Percentiles rank a stretch among this genome's conserved stretches.
phyloP scores from a whole-genome alignment of 2,797 vertebrate species.

The Sciurus carolinensis region DNA sequence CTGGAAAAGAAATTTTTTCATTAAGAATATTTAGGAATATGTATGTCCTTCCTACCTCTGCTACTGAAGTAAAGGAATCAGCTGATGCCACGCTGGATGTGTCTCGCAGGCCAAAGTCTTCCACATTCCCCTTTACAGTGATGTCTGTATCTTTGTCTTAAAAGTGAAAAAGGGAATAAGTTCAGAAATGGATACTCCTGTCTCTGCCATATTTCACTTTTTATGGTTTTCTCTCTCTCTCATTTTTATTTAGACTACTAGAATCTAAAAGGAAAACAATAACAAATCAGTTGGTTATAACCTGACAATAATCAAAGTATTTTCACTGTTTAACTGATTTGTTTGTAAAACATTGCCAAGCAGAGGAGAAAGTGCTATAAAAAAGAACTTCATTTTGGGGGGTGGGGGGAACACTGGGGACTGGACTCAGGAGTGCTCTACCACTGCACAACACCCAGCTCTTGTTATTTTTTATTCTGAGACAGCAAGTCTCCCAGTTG shows the following conservation, averaged over 20 bases:
- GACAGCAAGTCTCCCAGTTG: not conserved
- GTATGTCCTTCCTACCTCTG: conserved; percentile 92
- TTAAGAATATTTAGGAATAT: not conserved
- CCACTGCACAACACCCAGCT: not conserved
- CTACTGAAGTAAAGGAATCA: conserved; percentile 96
- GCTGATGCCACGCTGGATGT: conserved; percentile 94
- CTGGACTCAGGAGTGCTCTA: not conserved
- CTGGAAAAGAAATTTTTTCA: not conserved
- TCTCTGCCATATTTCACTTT: not conserved
- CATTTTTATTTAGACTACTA: not conserved
- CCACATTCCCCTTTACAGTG: conserved; percentile 90
- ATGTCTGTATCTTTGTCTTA: conserved; percentile 92
- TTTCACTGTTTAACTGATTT: not conserved
- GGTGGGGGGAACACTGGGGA: not conserved
- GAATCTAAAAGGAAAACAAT: conserved; percentile 28
- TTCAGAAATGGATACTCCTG: not conserved
- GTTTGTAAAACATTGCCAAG: not conserved
- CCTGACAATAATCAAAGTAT: not conserved
- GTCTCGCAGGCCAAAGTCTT: conserved; percentile 93
- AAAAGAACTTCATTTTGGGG: not conserved
- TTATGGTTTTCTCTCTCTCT: not conserved
- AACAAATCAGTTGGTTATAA: not conserved
- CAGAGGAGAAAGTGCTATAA: not conserved
- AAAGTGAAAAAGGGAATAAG: conserved; percentile 70
- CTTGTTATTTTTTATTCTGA: not conserved